Percentiles rank a stretch among this genome's conserved stretches.
Evolutionary conservation across 30 jellyfish, hydroid and myxozoan genomes (phyloP).

Genomic region (Pseudorhiza aurosa): DNA sequence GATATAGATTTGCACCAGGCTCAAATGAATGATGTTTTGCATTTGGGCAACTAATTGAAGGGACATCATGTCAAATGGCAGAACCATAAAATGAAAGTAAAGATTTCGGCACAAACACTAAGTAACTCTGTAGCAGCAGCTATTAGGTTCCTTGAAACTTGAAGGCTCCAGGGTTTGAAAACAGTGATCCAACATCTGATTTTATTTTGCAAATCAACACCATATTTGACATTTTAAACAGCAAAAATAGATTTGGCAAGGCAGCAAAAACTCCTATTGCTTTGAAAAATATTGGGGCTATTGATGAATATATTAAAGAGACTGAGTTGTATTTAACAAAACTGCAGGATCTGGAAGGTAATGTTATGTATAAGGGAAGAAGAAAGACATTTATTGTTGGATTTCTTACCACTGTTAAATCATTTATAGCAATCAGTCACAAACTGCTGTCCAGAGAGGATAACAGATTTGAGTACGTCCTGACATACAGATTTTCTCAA

Average conservation of each 20-base stretch:
- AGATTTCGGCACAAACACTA: background rate
- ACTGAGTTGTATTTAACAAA: background rate
- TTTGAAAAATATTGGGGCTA: background rate
- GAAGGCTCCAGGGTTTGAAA: slow-evolving; percentile 7
- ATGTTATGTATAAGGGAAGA: background rate
- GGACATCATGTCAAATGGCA: slow-evolving; percentile 47
- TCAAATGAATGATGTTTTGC: slow-evolving; percentile 56
- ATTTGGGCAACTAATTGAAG: slow-evolving; percentile 41
- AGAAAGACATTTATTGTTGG: slow-evolving; percentile 7
- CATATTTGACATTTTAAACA: slow-evolving; percentile 26
- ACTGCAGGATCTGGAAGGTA: slow-evolving; percentile 10
- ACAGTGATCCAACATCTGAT: slow-evolving; percentile 38
- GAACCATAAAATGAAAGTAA: slow-evolving; percentile 60
- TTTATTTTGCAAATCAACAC: slow-evolving; percentile 7
- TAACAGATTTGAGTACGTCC: slow-evolving; percentile 25
- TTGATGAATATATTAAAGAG: background rate
- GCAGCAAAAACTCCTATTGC: slow-evolving; percentile 20
- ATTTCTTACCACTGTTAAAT: slow-evolving; percentile 4
- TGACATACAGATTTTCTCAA: slow-evolving; percentile 47
- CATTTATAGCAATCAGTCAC: slow-evolving; percentile 3
- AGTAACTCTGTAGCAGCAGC: slow-evolving; percentile 49
- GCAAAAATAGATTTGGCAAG: slow-evolving; percentile 42
- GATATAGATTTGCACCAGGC: too few relatives aligned
- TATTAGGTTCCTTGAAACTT: slow-evolving; percentile 12
- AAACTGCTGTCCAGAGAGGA: background rate